Evolutionary conservation across 2,797 vertebrate species (phyloP).

Genomic region (Rachycentron canadum): DNA sequence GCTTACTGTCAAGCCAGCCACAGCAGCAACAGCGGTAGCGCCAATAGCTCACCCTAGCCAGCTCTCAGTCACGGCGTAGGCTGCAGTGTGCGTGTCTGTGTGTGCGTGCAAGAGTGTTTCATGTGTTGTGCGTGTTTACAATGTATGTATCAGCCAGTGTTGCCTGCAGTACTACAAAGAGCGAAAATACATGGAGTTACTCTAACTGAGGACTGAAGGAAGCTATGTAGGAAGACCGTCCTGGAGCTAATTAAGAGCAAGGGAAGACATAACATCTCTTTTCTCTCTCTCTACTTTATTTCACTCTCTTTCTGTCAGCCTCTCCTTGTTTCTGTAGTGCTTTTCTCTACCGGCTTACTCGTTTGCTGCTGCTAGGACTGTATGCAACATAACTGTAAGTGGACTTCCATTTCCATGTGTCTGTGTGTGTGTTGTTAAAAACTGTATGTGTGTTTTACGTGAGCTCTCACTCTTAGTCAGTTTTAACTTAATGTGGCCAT

Average conservation of each 20-base stretch:
- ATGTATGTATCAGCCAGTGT: constrained; percentile 42
- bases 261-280: constrained; percentile 67
- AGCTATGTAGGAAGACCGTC: constrained; percentile 51
- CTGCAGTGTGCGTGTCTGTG: constrained; percentile 58
- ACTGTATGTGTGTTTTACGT: constrained; percentile 15
- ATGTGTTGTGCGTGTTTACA: constrained; percentile 49
- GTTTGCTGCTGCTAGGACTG: constrained; percentile 54
- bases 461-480: constrained; percentile 12
- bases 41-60: constrained; percentile 65
- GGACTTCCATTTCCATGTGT: constrained; percentile 52
- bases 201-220: constrained; percentile 54
- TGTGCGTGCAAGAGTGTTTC: constrained; percentile 26
- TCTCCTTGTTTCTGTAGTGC: constrained; percentile 38
- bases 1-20: constrained; percentile 71
- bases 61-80: constrained; percentile 70
- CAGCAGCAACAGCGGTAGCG: constrained; percentile 70
- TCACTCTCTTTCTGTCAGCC: constrained; percentile 30
- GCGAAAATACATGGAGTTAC: constrained; percentile 60
- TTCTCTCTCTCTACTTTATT: constrained; percentile 39
- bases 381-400: constrained; percentile 75
- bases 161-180: constrained; percentile 47
- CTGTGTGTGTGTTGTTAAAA: constrained; percentile 14
- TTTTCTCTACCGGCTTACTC: constrained; percentile 39
- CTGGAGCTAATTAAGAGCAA: constrained; percentile 67
- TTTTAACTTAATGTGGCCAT: constrained; percentile 36